phyloP scores from a whole-genome alignment of 2,888 invertebrate species.

The Apodemia mormo region DNA sequence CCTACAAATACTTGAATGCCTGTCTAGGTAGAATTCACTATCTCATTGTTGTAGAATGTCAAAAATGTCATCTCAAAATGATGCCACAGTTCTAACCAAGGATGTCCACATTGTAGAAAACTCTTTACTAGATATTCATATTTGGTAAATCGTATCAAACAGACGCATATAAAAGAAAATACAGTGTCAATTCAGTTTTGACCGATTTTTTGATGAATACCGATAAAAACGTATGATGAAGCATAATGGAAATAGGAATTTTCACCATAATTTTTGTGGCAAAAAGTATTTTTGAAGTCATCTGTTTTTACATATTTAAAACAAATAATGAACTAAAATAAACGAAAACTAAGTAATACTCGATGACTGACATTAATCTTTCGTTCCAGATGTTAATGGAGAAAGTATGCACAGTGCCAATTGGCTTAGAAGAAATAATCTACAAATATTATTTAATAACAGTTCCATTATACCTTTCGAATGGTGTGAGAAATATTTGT shows the following conservation, averaged over 20 bases:
- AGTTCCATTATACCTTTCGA: conserved; percentile 72
- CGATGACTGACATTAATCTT: conserved; percentile 34
- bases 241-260: conserved; percentile 73
- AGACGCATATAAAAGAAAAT: conserved; percentile 63
- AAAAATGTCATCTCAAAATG: conserved; percentile 54
- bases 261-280: conserved; percentile 80
- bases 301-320: conserved; percentile 57
- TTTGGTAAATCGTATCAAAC: conserved; percentile 58
- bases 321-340: conserved; percentile 12
- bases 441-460: conserved; percentile 71
- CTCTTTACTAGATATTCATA: conserved; percentile 59
- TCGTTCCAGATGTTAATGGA: conserved; percentile 59
- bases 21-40: conserved; percentile 58
- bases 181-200: conserved; percentile 55
- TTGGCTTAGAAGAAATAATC: conserved; percentile 67
- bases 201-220: conserved; percentile 56
- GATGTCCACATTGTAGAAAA: conserved; percentile 57
- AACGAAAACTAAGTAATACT: conserved; percentile 33
- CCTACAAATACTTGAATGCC: conserved; percentile 46
- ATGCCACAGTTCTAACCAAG: conserved; percentile 58
- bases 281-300: conserved; percentile 81
- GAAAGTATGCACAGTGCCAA: conserved; percentile 65
- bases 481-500: conserved; percentile 72
- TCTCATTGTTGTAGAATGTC: conserved; percentile 51
- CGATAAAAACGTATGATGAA: conserved; percentile 69